Evolutionary conservation across 1,140 invertebrate genomes (phyloP).

Genomic region (Cepaea nemoralis): DNA sequence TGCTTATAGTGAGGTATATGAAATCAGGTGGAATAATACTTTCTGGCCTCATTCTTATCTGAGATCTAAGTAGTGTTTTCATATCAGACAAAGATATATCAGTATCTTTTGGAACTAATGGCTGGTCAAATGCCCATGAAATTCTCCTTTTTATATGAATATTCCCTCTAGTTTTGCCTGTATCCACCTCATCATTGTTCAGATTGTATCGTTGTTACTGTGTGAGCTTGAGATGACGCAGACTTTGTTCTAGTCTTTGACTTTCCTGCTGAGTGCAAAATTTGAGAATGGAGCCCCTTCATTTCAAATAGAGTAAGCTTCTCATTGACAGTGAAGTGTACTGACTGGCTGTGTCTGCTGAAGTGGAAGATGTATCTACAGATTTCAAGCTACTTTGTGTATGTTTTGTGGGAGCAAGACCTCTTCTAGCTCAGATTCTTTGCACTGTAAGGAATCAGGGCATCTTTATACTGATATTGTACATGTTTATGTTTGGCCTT

Average conservation of each 20-base stretch:
- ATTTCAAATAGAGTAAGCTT: neutral
- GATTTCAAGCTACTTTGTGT: slow-evolving; percentile 53
- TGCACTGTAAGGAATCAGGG: slow-evolving; percentile 65
- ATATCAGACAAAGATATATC: slow-evolving; percentile 68
- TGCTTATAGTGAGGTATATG: slow-evolving; percentile 68
- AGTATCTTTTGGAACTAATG: slow-evolving; percentile 59
- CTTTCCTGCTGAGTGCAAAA: slow-evolving; percentile 38
- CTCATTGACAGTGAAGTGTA: neutral
- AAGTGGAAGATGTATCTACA: neutral
- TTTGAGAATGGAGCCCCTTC: slow-evolving; percentile 24
- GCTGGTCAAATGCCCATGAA: slow-evolving; percentile 72
- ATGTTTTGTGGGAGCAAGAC: slow-evolving; percentile 56
- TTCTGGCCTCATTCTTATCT: slow-evolving; percentile 67
- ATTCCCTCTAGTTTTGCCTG: slow-evolving; percentile 47
- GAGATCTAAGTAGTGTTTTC: slow-evolving; percentile 68
- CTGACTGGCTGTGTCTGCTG: neutral
- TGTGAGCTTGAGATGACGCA: slow-evolving; percentile 47
- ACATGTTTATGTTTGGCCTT: slow-evolving; percentile 35
- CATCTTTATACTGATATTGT: slow-evolving; percentile 54
- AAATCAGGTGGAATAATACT: slow-evolving; percentile 68
- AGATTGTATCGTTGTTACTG: slow-evolving; percentile 46
- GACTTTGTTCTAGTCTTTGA: slow-evolving; percentile 50
- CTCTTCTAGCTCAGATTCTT: slow-evolving; percentile 60
- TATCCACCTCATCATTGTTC: slow-evolving; percentile 48
- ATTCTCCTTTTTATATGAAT: slow-evolving; percentile 55